Evolutionary conservation across 2,797 vertebrate species (phyloP).

Genomic region (Bradypus variegatus): DNA sequence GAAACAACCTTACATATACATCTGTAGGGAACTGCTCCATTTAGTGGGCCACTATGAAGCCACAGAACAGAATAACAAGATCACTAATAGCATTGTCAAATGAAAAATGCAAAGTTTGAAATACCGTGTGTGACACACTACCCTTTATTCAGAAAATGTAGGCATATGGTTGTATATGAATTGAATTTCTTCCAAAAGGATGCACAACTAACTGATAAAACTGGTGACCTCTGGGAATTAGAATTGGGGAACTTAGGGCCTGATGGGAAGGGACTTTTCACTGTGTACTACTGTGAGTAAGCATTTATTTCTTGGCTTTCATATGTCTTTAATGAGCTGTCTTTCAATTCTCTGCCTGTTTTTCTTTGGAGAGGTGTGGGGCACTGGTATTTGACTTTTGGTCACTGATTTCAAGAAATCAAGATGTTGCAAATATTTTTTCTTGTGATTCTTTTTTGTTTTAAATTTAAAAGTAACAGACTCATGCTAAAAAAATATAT

Average conservation of each 20-base stretch:
- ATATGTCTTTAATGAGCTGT: background rate
- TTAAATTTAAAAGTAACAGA: background rate
- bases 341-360: background rate
- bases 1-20: background rate
- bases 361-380: background rate
- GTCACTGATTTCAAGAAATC: background rate
- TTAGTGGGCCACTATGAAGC: too few species aligned
- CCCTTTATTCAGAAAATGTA: background rate
- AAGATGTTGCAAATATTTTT: background rate
- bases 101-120: background rate
- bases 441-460: background rate
- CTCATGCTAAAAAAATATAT: background rate
- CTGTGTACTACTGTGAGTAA: background rate
- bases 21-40: background rate
- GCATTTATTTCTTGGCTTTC: background rate
- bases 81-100: background rate
- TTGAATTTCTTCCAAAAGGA: background rate
- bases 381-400: background rate
- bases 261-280: background rate
- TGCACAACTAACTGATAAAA: background rate
- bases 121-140: background rate
- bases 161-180: background rate
- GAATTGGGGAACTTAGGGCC: background rate
- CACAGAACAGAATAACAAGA: background rate
- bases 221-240: background rate